phyloP scores from a whole-genome alignment of 2,888 invertebrate species.

The Drosophila macrothrix region DNA sequence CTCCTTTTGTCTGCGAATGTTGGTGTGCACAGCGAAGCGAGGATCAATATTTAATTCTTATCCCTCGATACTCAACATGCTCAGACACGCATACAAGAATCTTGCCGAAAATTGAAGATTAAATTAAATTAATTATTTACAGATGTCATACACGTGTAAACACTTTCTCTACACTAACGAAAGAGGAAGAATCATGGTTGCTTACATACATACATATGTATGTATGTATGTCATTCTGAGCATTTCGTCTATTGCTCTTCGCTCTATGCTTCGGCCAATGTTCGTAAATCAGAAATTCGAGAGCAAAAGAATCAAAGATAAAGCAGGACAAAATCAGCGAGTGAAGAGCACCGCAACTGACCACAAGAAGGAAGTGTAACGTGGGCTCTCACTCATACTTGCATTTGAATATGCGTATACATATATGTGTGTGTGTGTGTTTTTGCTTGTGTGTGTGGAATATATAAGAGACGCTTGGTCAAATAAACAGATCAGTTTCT shows the following conservation, averaged over 20 bases:
- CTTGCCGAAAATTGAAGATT: not conserved
- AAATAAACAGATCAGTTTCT: slow-evolving; percentile 17
- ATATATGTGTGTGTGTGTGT: not conserved
- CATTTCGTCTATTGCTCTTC: not conserved
- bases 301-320: not conserved
- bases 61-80: not conserved
- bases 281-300: not conserved
- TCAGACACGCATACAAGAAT: not conserved
- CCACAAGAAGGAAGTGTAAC: not conserved
- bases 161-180: not conserved
- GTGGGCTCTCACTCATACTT: not conserved
- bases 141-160: not conserved
- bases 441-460: slow-evolving; percentile 10
- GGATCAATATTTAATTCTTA: not conserved
- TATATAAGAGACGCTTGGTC: slow-evolving; percentile 22
- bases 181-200: not conserved
- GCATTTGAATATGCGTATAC: not conserved
- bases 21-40: not conserved
- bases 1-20: not conserved
- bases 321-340: not conserved
- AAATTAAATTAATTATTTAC: not conserved
- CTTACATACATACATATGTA: too few relatives aligned
- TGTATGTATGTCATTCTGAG: not conserved
- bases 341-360: not conserved
- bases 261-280: not conserved